phyloP scores from a whole-genome alignment of 2,113 vertebrate genomes.

The Siniperca knerii region DNA sequence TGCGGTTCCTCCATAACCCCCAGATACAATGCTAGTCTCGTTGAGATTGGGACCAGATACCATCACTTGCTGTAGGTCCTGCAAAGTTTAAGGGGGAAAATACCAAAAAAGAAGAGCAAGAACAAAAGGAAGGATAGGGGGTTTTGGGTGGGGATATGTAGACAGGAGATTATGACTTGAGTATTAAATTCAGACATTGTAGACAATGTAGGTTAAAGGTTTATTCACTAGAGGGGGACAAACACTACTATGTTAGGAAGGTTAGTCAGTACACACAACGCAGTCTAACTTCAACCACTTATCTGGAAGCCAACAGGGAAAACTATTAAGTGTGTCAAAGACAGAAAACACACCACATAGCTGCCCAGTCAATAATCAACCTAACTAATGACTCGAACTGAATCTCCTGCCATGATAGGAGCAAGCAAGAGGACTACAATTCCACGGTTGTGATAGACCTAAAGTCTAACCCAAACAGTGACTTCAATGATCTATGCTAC shows the following conservation, averaged over 20 bases:
- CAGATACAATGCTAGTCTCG: conserved; percentile 97
- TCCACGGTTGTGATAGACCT: neutral
- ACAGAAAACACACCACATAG: conserved; percentile 28
- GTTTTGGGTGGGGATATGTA: conserved; percentile 18
- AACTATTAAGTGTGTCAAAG: conserved; percentile 7
- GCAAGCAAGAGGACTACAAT: neutral
- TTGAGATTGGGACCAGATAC: conserved; percentile 98
- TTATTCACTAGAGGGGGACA: conserved; percentile 60
- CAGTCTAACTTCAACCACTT: neutral
- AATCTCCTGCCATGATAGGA: neutral
- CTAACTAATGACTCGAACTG: neutral
- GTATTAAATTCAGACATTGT: conserved; percentile 20
- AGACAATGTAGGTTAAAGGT: conserved; percentile 24
- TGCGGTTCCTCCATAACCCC: conserved; percentile 93
- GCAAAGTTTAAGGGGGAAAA: conserved; percentile 23
- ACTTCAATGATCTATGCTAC: conserved; percentile 20
- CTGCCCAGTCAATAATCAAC: conserved; percentile 27
- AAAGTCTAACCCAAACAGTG: neutral
- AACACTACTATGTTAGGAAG: conserved; percentile 50
- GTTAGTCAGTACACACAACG: conserved; percentile 43
- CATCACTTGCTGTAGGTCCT: conserved; percentile 99
- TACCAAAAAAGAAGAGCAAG: neutral
- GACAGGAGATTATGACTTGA: conserved; percentile 35
- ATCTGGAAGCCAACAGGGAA: conserved; percentile 10
- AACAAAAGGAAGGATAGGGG: neutral